Percentiles rank a stretch among this genome's conserved stretches.
Evolutionary conservation across 1,140 invertebrate species (phyloP).

Genomic region (Agrypnia vestita): DNA sequence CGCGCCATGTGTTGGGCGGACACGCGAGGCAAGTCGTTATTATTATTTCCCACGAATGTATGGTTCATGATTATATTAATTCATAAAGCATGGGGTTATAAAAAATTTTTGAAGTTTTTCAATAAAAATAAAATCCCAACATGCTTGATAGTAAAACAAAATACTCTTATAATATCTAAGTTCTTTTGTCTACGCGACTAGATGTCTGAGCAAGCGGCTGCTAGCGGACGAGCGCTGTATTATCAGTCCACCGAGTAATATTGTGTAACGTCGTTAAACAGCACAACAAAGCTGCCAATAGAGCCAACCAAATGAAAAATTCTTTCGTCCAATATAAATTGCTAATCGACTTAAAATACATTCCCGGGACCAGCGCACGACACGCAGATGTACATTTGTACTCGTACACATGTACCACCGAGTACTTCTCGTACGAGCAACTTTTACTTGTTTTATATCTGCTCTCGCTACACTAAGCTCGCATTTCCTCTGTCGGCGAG

Average conservation of each 20-base stretch:
- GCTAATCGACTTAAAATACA: constrained; percentile 37
- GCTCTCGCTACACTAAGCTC: too few relatives aligned
- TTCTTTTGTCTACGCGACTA: background rate
- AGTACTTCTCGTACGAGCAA: background rate
- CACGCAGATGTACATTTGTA: background rate
- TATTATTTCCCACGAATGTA: too few relatives aligned
- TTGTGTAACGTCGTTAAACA: constrained; percentile 9
- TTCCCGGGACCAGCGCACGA: constrained; percentile 10
- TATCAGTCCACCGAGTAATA: background rate
- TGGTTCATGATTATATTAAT: too few relatives aligned
- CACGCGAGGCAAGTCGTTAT: too few relatives aligned
- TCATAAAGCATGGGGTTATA: too few relatives aligned
- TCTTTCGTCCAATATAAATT: constrained; percentile 9
- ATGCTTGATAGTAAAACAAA: constrained; percentile 2
- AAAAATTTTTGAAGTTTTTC: too few relatives aligned
- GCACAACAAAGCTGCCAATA: constrained; percentile 8
- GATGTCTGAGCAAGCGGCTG: too few relatives aligned
- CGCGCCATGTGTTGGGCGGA: too few relatives aligned
- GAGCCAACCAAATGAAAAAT: constrained; percentile 4
- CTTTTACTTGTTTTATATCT: too few relatives aligned
- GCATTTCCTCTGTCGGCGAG: too few relatives aligned
- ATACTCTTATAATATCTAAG: too few relatives aligned
- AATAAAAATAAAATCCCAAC: background rate
- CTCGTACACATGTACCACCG: too few relatives aligned
- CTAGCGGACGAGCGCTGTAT: background rate